A percentile compares a stretch with the other conserved stretches of the same genome.
Conservation (phyloP, 2,888 invertebrate species). For the Amphiduros pacificus region DNA sequence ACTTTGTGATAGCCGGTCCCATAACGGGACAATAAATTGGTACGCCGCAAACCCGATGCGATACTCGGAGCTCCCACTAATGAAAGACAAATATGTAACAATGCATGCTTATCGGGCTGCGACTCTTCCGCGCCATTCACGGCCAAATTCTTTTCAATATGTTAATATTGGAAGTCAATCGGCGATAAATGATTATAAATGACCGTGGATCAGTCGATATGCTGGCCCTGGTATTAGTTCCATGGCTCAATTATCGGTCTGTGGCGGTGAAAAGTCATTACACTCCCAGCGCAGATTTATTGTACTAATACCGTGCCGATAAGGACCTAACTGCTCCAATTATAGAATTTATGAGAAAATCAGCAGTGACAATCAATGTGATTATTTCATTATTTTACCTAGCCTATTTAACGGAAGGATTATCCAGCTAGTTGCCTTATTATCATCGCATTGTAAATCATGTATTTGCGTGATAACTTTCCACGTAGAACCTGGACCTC, state of each 20-base stretch:
- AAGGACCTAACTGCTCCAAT: not conserved
- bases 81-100: conserved; percentile 4
- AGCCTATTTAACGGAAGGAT: too few relatives aligned
- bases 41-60: too few relatives aligned
- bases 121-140: not conserved
- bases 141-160: conserved; percentile 2
- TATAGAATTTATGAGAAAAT: not conserved
- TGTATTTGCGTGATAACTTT: too few relatives aligned
- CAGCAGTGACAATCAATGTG: not conserved
- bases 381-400: too few relatives aligned
- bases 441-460: too few relatives aligned
- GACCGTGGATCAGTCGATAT: not conserved
- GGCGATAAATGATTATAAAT: not conserved
- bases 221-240: not conserved
- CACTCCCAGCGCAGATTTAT: too few relatives aligned
- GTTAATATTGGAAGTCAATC: not conserved
- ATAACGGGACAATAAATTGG: too few relatives aligned
- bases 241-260: not conserved
- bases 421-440: too few relatives aligned
- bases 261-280: too few relatives aligned
- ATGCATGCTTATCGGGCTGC: not conserved
- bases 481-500: too few relatives aligned
- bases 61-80: too few relatives aligned
- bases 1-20: too few relatives aligned
- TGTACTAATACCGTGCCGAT: not conserved